Evolutionary conservation across 2,113 vertebrate species (phyloP).

Genomic region (Campylomormyrus tamandua): DNA sequence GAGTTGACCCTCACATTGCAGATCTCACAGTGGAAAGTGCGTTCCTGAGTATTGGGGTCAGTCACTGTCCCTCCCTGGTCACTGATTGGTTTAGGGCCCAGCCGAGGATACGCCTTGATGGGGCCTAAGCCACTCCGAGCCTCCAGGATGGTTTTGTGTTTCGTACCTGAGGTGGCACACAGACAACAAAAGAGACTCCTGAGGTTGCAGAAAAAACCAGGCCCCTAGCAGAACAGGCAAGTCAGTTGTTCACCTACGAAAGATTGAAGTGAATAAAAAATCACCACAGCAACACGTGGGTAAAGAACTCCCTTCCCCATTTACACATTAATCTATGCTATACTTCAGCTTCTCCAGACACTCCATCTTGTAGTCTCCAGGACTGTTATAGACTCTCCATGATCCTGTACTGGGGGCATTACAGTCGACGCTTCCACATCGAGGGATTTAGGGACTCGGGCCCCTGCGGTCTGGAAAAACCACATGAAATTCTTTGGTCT

Average conservation of each 20-base stretch:
- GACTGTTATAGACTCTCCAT: not conserved
- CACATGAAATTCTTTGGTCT: not conserved
- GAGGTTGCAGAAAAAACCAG: not conserved
- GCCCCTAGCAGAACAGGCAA: not conserved
- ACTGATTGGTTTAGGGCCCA: constrained; percentile 70
- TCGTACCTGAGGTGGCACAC: constrained; percentile 66
- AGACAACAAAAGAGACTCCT: not conserved
- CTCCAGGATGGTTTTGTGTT: constrained; percentile 92
- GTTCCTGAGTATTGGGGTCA: constrained; percentile 85
- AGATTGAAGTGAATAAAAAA: not conserved
- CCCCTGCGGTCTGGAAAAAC: not conserved
- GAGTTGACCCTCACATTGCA: constrained; percentile 93
- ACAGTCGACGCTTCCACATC: not conserved
- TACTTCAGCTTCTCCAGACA: not conserved
- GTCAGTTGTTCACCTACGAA: not conserved
- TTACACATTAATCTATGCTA: not conserved
- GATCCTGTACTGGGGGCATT: not conserved
- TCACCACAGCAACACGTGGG: not conserved
- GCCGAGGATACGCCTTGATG: constrained; percentile 82
- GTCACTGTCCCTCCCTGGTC: constrained; percentile 62
- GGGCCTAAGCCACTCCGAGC: constrained; percentile 82
- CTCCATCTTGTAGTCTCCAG: not conserved
- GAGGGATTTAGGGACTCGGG: not conserved
- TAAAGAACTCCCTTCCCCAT: not conserved
- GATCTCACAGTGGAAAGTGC: constrained; percentile 95